Conservation (phyloP, 1,140 invertebrate genomes). For the Pachypeltis micranthus region DNA sequence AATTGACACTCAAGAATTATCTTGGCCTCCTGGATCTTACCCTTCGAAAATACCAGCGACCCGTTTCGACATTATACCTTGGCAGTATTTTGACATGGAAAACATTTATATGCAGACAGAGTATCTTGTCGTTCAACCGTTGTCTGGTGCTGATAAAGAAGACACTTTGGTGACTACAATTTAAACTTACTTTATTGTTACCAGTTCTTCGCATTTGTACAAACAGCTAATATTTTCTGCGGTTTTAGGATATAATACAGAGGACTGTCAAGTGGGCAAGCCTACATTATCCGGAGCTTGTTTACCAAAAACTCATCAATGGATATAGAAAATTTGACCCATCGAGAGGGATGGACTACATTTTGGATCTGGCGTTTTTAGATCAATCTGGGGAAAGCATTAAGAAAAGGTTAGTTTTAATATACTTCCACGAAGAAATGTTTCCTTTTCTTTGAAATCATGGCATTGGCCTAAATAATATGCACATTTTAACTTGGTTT, state of each 20-base stretch:
- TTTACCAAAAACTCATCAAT: slow-evolving; percentile 52
- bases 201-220: background rate
- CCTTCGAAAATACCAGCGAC: slow-evolving; percentile 50
- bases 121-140: slow-evolving; percentile 43
- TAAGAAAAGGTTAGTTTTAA: slow-evolving; percentile 35
- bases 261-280: slow-evolving; percentile 43
- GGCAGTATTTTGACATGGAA: slow-evolving; percentile 73
- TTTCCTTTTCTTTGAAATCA: no score
- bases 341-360: slow-evolving; percentile 77
- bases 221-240: slow-evolving; percentile 17
- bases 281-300: slow-evolving; percentile 41
- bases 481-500: background rate
- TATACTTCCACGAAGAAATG: background rate
- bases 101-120: slow-evolving; percentile 64
- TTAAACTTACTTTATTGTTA: slow-evolving; percentile 19
- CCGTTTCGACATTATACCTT: slow-evolving; percentile 74
- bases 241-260: slow-evolving; percentile 46
- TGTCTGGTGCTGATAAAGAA: slow-evolving; percentile 45
- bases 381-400: slow-evolving; percentile 33
- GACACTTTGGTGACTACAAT: slow-evolving; percentile 44
- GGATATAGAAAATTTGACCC: slow-evolving; percentile 79
- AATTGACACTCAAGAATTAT: slow-evolving; percentile 22
- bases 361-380: slow-evolving; percentile 56
- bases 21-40: slow-evolving; percentile 73
- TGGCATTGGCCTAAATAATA: no score